Evolutionary conservation across 2,113 vertebrate species (phyloP).

Genomic region (Phalacrocorax brasilianus): DNA sequence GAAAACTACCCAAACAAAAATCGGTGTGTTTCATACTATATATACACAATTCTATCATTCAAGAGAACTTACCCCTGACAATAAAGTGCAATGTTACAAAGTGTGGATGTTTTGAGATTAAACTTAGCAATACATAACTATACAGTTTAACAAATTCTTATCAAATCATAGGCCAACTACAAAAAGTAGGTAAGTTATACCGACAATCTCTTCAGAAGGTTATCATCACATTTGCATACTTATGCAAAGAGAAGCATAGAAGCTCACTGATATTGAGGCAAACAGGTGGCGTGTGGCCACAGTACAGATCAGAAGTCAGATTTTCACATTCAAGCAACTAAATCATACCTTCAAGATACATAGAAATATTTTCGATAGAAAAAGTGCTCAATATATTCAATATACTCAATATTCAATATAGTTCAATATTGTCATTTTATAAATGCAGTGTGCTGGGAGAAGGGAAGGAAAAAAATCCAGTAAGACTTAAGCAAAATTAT

Average conservation of each 20-base stretch:
- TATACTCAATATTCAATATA: too few species aligned
- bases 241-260: background rate
- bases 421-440: background rate
- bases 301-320: background rate
- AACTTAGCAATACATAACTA: background rate
- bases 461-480: background rate
- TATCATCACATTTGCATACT: background rate
- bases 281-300: background rate
- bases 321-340: background rate
- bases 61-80: background rate
- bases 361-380: background rate
- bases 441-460: background rate
- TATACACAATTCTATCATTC: background rate
- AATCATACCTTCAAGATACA: background rate
- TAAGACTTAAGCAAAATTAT: background rate
- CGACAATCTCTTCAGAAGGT: background rate
- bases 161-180: background rate
- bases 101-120: background rate
- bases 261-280: background rate
- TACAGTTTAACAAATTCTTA: background rate
- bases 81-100: background rate
- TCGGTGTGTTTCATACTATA: accelerated
- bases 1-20: background rate
- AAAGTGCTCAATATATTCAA: background rate
- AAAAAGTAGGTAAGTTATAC: background rate